Percentiles rank a stretch among this genome's conserved stretches.
phyloP scores from a whole-genome alignment of 2,797 vertebrate genomes.

The Tolypeutes matacus region DNA sequence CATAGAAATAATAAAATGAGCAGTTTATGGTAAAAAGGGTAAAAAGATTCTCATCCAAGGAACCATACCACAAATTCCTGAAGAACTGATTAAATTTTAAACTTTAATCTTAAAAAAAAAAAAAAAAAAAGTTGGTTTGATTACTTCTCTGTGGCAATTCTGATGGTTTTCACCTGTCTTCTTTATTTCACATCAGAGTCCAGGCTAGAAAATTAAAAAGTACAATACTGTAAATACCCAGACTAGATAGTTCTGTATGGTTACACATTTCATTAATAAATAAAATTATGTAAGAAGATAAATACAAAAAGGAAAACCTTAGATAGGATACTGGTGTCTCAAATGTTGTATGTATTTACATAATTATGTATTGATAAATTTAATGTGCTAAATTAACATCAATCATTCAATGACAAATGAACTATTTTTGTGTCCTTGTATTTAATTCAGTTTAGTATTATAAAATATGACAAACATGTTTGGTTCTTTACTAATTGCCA shows the following conservation, averaged over 20 bases:
- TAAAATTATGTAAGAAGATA: background rate
- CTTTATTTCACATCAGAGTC: background rate
- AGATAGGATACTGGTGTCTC: background rate
- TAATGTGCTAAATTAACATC: background rate
- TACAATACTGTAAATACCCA: background rate
- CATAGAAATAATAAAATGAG: conserved; percentile 19
- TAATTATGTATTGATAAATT: background rate
- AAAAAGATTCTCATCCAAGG: background rate
- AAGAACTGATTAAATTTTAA: conserved; percentile 11
- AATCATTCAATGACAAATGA: background rate
- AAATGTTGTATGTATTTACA: background rate
- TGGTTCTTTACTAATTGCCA: background rate
- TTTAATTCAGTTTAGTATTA: background rate
- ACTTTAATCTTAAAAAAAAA: conserved; percentile 35
- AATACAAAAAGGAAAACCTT: background rate
- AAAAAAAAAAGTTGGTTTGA: conserved; percentile 32
- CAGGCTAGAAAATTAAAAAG: conserved; percentile 1
- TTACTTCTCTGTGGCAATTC: background rate
- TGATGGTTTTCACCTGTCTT: background rate
- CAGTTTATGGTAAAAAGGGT: background rate
- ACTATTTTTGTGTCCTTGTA: background rate
- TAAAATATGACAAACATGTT: background rate
- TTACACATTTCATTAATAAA: background rate
- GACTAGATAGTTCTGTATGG: background rate
- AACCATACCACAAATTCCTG: background rate